phyloP scores from a whole-genome alignment of 2,888 invertebrate genomes.

The Vesta saturnalis region DNA sequence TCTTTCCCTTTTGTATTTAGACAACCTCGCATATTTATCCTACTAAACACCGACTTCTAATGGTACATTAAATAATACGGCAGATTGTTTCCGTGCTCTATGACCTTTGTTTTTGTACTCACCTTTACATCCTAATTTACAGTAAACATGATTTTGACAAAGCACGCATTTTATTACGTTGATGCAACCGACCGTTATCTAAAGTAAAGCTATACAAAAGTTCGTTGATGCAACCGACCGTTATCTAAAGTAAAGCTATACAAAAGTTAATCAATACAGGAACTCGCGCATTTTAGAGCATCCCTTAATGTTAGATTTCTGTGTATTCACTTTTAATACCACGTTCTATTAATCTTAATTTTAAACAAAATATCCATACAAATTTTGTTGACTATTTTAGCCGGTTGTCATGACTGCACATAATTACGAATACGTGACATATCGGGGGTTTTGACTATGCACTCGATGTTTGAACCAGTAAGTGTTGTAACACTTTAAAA shows the following conservation, averaged over 20 bases:
- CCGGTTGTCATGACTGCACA: too few relatives aligned
- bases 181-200: conserved; percentile 4
- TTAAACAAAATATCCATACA: too few relatives aligned
- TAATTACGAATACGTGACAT: too few relatives aligned
- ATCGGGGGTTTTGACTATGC: too few relatives aligned
- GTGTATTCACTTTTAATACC: too few relatives aligned
- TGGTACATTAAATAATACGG: conserved; percentile 9
- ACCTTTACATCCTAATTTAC: neutral
- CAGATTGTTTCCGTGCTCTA: neutral
- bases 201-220: conserved; percentile 12
- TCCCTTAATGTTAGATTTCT: neutral
- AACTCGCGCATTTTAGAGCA: conserved; percentile 5
- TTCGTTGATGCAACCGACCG: neutral
- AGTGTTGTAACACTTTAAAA: too few relatives aligned
- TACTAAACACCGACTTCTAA: neutral
- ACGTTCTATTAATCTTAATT: too few relatives aligned
- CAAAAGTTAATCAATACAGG: conserved; percentile 12
- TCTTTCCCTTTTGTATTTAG: neutral
- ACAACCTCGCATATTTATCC: neutral
- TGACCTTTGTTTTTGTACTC: neutral
- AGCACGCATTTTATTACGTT: conserved; percentile 1
- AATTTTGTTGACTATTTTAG: too few relatives aligned
- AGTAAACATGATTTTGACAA: conserved; percentile 9
- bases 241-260: conserved; percentile 13
- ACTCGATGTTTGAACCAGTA: too few relatives aligned